Evolutionary conservation across 2,888 invertebrate genomes (phyloP).

Genomic region (Alviniconcha strummeri): DNA sequence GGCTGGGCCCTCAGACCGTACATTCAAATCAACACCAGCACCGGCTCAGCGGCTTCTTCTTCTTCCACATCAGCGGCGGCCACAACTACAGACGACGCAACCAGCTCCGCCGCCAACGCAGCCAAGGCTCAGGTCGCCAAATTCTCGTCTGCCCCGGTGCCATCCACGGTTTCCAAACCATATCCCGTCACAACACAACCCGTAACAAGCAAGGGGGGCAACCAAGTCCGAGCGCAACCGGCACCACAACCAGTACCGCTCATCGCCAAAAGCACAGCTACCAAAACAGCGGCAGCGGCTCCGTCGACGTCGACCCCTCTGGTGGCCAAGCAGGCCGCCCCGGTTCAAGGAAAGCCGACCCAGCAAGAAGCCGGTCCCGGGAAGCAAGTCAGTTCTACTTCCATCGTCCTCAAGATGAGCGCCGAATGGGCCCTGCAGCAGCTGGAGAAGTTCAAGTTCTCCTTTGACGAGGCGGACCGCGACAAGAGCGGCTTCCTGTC

Average conservation of each 20-base stretch:
- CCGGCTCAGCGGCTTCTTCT: neutral
- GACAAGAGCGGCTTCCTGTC: constrained; percentile 60
- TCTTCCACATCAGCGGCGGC: neutral
- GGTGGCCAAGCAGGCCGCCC: neutral
- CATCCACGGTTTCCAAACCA: constrained; percentile 6
- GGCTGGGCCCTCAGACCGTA: constrained; percentile 32
- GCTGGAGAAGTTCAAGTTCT: constrained; percentile 54
- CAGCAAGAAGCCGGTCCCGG: neutral
- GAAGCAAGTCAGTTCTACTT: constrained; percentile 19
- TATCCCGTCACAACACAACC: neutral
- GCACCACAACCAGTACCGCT: neutral
- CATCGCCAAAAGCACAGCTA: constrained; percentile 3
- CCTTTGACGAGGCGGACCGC: constrained; percentile 58
- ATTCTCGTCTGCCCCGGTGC: neutral
- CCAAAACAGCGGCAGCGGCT: neutral
- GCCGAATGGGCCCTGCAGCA: constrained; percentile 56
- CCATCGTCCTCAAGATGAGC: constrained; percentile 40
- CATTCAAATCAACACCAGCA: constrained; percentile 19
- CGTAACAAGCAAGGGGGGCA: neutral
- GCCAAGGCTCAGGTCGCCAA: constrained; percentile 13
- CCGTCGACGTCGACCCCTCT: neutral
- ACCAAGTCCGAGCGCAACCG: neutral
- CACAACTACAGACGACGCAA: neutral
- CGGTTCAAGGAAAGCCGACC: neutral
- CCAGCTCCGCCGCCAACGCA: neutral